Evolutionary conservation across 2,888 invertebrate species (phyloP).

Genomic region (Labia minor): DNA sequence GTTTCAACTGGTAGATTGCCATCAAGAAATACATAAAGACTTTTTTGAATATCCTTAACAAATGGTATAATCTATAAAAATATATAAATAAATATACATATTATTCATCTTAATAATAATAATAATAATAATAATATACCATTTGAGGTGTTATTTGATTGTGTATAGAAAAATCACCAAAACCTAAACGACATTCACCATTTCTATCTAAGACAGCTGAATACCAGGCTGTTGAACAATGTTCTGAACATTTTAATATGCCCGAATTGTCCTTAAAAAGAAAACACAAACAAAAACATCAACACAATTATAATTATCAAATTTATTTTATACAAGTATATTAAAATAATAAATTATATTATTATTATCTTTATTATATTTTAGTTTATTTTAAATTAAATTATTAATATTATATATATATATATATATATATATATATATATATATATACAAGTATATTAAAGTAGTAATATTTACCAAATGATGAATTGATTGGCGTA

Average conservation of each 20-base stretch:
- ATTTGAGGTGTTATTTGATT: conserved; percentile 52
- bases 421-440: no score
- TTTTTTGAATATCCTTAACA: conserved; percentile 45
- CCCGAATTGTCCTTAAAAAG: conserved; percentile 30
- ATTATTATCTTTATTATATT: no score
- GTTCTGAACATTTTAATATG: conserved; percentile 33
- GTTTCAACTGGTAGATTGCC: conserved; percentile 64
- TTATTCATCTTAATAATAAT: background rate
- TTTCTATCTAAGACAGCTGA: conserved; percentile 57
- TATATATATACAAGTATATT: no score
- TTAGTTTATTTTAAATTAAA: no score
- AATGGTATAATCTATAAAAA: conserved; percentile 47
- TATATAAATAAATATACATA: background rate
- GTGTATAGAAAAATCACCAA: conserved; percentile 80
- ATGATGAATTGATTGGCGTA: conserved; percentile 24
- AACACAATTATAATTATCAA: no score
- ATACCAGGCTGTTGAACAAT: conserved; percentile 56
- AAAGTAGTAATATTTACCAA: no score
- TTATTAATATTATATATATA: no score
- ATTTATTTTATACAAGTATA: no score
- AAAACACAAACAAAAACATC: no score
- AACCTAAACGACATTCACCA: conserved; percentile 68
- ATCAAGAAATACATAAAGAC: conserved; percentile 72
- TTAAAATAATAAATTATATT: no score
- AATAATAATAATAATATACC: conserved; percentile 35